Evolutionary conservation across 2,797 vertebrate genomes (phyloP).

Genomic region (Epinephelus awoara): DNA sequence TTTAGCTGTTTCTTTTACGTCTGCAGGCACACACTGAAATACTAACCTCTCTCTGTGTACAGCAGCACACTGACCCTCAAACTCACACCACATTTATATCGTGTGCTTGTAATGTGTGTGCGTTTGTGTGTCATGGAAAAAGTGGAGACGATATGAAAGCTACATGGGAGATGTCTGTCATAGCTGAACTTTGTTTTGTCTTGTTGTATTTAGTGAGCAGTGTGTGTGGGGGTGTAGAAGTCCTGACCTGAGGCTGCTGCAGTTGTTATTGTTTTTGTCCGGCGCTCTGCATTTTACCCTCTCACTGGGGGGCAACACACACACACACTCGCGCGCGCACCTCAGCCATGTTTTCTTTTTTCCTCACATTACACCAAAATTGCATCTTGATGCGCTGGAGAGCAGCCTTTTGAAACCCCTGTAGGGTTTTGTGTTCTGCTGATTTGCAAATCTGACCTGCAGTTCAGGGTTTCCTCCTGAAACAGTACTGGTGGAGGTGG

Average conservation of each 20-base stretch:
- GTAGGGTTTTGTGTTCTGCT: slow-evolving; percentile 35
- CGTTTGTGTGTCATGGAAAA: background rate
- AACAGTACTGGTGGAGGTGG: no score
- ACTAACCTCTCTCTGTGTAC: slow-evolving; percentile 33
- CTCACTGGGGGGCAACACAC: slow-evolving; percentile 8
- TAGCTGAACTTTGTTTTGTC: background rate
- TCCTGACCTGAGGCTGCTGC: slow-evolving; percentile 48
- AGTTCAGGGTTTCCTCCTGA: background rate
- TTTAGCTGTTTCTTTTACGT: slow-evolving; percentile 63
- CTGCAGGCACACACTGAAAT: slow-evolving; percentile 46
- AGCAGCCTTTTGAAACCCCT: background rate
- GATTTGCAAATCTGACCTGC: slow-evolving; percentile 6
- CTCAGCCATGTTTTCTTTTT: slow-evolving; percentile 35
- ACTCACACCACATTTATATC: slow-evolving; percentile 18
- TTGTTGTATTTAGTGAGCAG: background rate
- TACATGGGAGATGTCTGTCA: background rate
- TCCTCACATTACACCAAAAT: slow-evolving; percentile 49
- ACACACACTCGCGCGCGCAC: slow-evolving; percentile 21
- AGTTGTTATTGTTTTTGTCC: slow-evolving; percentile 62
- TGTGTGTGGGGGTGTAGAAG: slow-evolving; percentile 11
- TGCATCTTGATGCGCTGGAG: slow-evolving; percentile 30
- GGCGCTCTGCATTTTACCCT: slow-evolving; percentile 15
- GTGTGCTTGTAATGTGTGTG: slow-evolving; percentile 10
- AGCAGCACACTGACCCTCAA: slow-evolving; percentile 12
- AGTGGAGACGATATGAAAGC: background rate